phyloP scores from a whole-genome alignment of 2,888 invertebrate species.

The Tachystola acroxantha region DNA sequence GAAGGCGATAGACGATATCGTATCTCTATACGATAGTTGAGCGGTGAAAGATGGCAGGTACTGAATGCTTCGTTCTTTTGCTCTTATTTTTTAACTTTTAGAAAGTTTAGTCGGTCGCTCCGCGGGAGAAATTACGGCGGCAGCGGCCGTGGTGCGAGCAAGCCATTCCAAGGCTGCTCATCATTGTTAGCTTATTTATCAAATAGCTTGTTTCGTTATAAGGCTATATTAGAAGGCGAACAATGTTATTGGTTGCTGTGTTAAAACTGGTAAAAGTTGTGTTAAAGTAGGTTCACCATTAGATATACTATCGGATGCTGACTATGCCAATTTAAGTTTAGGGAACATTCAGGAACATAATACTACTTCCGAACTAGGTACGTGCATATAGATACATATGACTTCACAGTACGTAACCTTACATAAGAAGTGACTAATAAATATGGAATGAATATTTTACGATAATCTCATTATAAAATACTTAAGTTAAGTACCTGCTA shows the following conservation, averaged over 20 bases:
- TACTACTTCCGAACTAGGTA: too few species aligned
- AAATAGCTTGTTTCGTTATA: slow-evolving; percentile 39
- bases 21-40: slow-evolving; percentile 45
- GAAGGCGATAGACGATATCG: slow-evolving; percentile 34
- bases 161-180: slow-evolving; percentile 57
- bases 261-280: too few species aligned
- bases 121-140: slow-evolving; percentile 67
- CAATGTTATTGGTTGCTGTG: too few species aligned
- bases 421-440: slow-evolving; percentile 36
- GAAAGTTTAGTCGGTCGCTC: slow-evolving; percentile 71
- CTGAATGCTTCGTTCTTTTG: slow-evolving; percentile 67
- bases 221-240: too few species aligned
- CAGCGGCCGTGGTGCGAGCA: slow-evolving; percentile 29
- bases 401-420: slow-evolving; percentile 24
- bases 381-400: too few species aligned
- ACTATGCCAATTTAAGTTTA: too few species aligned
- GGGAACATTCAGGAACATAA: too few species aligned
- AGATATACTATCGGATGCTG: too few species aligned
- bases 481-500: slow-evolving; percentile 46
- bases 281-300: too few species aligned
- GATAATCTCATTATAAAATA: slow-evolving; percentile 41
- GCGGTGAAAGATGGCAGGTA: slow-evolving; percentile 72
- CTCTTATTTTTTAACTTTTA: slow-evolving; percentile 69
- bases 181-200: slow-evolving; percentile 56
- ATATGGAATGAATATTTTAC: slow-evolving; percentile 47